phyloP scores from a whole-genome alignment of 1,140 invertebrate species.

The Platorchestia sp. region DNA sequence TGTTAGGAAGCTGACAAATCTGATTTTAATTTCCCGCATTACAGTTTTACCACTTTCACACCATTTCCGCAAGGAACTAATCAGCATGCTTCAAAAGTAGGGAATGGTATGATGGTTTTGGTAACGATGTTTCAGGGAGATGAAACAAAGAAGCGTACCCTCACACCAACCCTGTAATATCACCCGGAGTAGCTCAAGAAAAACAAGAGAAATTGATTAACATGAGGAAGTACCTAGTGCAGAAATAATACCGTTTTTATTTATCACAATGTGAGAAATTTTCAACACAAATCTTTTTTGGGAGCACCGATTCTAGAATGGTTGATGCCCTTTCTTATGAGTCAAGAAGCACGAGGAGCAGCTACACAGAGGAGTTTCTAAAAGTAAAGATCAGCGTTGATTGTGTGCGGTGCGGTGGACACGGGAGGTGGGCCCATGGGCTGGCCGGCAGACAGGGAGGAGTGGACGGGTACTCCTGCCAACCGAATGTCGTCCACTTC shows the following conservation, averaged over 20 bases:
- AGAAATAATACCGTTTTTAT: not conserved
- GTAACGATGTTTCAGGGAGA: not conserved
- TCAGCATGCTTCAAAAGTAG: not conserved
- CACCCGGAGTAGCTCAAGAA: not conserved
- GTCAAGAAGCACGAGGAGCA: not conserved
- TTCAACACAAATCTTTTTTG: not conserved
- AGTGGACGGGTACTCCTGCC: conserved; percentile 15
- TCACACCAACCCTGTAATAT: not conserved
- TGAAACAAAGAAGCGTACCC: not conserved
- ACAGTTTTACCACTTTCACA: not conserved
- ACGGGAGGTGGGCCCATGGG: conserved; percentile 15
- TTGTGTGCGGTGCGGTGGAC: conserved; percentile 26
- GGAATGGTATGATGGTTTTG: not conserved
- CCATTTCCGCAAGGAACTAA: not conserved
- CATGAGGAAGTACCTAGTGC: not conserved
- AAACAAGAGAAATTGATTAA: not conserved
- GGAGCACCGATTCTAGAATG: not conserved
- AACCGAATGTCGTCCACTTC: conserved; percentile 45
- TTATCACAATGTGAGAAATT: not conserved
- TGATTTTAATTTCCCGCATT: not conserved
- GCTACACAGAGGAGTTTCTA: not conserved
- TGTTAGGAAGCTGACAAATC: not conserved
- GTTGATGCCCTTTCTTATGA: not conserved
- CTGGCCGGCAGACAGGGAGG: not conserved
- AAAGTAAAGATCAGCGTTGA: conserved; percentile 45